These are phyloP conservation scores for Grallaria varia DNA, from an alignment of 2,113 vertebrate species.

Conservation along the genomic window DNA sequence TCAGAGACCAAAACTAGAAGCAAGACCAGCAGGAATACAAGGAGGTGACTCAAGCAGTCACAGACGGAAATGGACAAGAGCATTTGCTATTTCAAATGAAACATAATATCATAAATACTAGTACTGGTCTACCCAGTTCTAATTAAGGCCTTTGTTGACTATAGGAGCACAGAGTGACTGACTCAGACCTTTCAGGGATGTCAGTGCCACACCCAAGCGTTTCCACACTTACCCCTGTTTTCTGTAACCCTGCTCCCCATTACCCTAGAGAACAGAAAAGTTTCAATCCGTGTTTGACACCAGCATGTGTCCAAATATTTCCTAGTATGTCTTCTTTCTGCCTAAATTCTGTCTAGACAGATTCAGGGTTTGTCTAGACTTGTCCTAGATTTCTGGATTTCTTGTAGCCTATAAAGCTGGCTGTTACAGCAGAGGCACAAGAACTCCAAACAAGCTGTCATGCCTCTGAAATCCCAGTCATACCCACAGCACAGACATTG, in stretches of 20 bases:
- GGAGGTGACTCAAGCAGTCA: not conserved
- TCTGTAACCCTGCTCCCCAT: not conserved
- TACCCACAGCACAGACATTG: not conserved
- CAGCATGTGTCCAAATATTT: not conserved
- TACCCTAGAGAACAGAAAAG: not conserved
- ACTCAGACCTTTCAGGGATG: not conserved
- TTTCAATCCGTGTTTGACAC: not conserved
- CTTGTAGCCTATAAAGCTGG: not conserved
- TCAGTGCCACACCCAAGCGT: not conserved
- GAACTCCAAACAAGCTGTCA: not conserved
- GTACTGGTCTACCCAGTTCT: not conserved
- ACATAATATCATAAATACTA: not conserved
- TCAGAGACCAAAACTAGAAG: not conserved
- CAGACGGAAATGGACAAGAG: not conserved
- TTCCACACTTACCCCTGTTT: not conserved
- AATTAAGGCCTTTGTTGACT: not conserved
- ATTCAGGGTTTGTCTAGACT: not conserved
- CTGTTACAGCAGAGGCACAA: not conserved
- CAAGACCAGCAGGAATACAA: not conserved
- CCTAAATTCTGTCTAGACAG: conserved; percentile 16
- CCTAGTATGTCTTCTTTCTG: conserved; percentile 5
- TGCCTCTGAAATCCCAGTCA: not conserved
- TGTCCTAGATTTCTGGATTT: conserved; percentile 2
- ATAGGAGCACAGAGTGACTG: not conserved
- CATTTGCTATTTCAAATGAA: not conserved